These are phyloP conservation scores for Dendroctonus ponderosae DNA, from an alignment of 1,140 invertebrate species.

Conservation along the genomic window DNA sequence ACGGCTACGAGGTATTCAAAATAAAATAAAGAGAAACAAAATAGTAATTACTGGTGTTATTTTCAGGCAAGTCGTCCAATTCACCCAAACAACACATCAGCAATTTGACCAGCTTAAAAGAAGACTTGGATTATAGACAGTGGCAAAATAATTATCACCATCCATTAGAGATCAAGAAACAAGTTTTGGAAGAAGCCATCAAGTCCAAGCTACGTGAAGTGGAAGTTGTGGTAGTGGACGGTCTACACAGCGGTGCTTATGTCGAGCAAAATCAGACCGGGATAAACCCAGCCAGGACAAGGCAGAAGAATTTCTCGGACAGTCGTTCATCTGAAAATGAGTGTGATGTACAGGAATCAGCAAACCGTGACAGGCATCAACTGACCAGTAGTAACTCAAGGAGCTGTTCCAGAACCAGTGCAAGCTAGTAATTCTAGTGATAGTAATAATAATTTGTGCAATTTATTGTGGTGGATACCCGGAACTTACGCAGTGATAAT, in stretches of 20 bases:
- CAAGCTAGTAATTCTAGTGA: slow-evolving; percentile 23
- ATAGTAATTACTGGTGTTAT: too few species aligned
- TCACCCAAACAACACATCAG: slow-evolving; percentile 22
- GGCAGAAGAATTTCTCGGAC: background rate
- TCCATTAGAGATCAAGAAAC: slow-evolving; percentile 43
- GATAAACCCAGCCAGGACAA: slow-evolving; percentile 3
- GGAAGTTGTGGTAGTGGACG: slow-evolving; percentile 38
- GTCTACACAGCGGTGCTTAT: slow-evolving; percentile 24
- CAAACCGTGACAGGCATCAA: background rate
- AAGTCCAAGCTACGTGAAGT: slow-evolving; percentile 50
- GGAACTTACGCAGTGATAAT: slow-evolving; percentile 5
- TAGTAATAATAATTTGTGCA: slow-evolving; percentile 27
- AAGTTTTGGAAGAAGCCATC: slow-evolving; percentile 50
- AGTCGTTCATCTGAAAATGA: background rate
- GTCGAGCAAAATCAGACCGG: background rate
- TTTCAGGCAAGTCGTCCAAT: background rate
- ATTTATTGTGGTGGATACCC: slow-evolving; percentile 9
- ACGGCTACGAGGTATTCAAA: too few species aligned
- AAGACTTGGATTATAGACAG: slow-evolving; percentile 49
- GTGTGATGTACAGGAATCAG: background rate
- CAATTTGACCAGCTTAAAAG: slow-evolving; percentile 40
- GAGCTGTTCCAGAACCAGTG: slow-evolving; percentile 17
- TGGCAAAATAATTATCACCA: slow-evolving; percentile 39
- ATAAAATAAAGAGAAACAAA: too few species aligned
- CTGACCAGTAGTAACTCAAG: too few species aligned